phyloP scores from a whole-genome alignment of 2,888 invertebrate species.

The Netelia virgata region DNA sequence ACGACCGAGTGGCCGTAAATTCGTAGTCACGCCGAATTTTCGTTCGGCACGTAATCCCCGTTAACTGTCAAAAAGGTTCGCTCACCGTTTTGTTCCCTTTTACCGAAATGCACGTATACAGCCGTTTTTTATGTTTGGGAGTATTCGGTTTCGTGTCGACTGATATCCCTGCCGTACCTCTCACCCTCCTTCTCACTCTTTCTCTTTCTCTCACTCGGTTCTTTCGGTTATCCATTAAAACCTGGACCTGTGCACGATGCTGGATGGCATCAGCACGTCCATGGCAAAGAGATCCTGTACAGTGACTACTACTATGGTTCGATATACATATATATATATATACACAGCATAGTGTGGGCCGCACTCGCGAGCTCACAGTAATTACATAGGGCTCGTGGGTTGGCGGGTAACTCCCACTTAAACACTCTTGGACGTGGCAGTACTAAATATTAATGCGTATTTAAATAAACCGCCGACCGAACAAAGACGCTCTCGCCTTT shows the following conservation, averaged over 20 bases:
- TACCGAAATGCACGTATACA: slow-evolving; percentile 5
- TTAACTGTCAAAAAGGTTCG: slow-evolving; percentile 47
- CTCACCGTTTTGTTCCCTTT: slow-evolving; percentile 32
- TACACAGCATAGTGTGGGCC: slow-evolving; percentile 74
- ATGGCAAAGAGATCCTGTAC: slow-evolving; percentile 10
- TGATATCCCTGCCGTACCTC: slow-evolving; percentile 53
- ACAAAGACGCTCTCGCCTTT: slow-evolving; percentile 73
- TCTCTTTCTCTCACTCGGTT: slow-evolving; percentile 22
- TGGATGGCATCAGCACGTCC: slow-evolving; percentile 34
- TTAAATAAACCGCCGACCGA: slow-evolving; percentile 80
- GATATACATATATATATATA: slow-evolving; percentile 1
- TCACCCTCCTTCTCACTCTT: not conserved
- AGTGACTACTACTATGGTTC: not conserved
- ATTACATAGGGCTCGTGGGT: slow-evolving; percentile 80
- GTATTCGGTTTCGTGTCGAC: slow-evolving; percentile 70
- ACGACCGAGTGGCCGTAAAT: not conserved
- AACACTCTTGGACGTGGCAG: slow-evolving; percentile 76
- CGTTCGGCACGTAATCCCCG: slow-evolving; percentile 56
- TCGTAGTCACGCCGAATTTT: slow-evolving; percentile 28
- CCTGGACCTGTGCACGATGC: slow-evolving; percentile 19
- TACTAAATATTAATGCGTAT: slow-evolving; percentile 83
- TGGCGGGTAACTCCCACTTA: slow-evolving; percentile 81
- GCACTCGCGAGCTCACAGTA: slow-evolving; percentile 73
- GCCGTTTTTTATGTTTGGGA: slow-evolving; percentile 53
- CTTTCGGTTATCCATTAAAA: slow-evolving; percentile 33